Base-by-base conservation (phyloP, 2,888 invertebrate species). In the Lapara coniferarum region DNA sequence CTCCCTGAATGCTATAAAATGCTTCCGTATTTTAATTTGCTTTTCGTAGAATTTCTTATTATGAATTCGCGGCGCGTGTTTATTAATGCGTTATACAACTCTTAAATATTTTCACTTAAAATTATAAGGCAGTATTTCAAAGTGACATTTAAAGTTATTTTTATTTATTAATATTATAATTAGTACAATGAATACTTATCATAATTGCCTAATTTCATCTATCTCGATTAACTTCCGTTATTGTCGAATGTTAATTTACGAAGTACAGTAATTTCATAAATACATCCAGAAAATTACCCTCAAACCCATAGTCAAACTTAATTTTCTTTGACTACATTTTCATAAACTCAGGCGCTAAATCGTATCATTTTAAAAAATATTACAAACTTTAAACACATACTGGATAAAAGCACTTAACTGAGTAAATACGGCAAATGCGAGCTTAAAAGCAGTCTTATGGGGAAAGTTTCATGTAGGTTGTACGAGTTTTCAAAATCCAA, bases 11-110 rank as follows among this genome's bases (percentile, higher is more conserved):
- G 63, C 19, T 63, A 13, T 63, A 13, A 63, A 46, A 63, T 19
- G 63, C 63, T 63, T 49, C 63, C 63, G 13, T 63, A 63, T 63
- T 49, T 63, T 49, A 63, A 63, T 63, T 63, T 63, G 19, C 13
- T 46, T 63, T 46, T 63, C 19, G 49, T 63, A 49, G 49, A 46
- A 63, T 12, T 49, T 25, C 19, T 63, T 63, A 63, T 63, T 63
- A 49, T 46, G 19, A 59, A 59, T 59, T 59, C 59, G 46, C 6
- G 63, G 63, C 46, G 12, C 63, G 49, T 49, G 63, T 63, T 46
- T 63, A 49, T 63, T 59, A 16, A 63, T 19, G 49, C 19, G 16
- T 63, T 63, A 63, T 13, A 19, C 12, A 63, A 14, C 19, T 49
- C 49, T 63, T 63, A 44, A 49, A 49, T 63, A 63, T 63, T 63